Conservation (phyloP, 1,140 invertebrate species). For the Apis mellifera region Amel_HAv3.1 CM009941.2:290001-290500, state of each 20-base stretch:
- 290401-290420: background rate
- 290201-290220: conserved; percentile 39
- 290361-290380: background rate
- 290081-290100: no score
- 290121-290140: no score
- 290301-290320: no score
- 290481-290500: background rate
- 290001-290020: no score
- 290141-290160: no score
- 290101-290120: no score
- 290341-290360: conserved; percentile 18
- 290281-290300: conserved; percentile 24
- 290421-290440: background rate
- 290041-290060: no score
- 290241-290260: background rate
- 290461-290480: background rate
- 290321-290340: background rate
- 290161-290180: background rate
- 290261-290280: background rate
- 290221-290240: conserved; percentile 34
- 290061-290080: no score
- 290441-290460: background rate
- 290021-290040: no score
- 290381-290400: background rate
- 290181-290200: background rate